A percentile compares a stretch with the other conserved stretches of the same genome.
Conservation (phyloP, 2,113 vertebrate genomes). For the Vanacampus margaritifer region DNA sequence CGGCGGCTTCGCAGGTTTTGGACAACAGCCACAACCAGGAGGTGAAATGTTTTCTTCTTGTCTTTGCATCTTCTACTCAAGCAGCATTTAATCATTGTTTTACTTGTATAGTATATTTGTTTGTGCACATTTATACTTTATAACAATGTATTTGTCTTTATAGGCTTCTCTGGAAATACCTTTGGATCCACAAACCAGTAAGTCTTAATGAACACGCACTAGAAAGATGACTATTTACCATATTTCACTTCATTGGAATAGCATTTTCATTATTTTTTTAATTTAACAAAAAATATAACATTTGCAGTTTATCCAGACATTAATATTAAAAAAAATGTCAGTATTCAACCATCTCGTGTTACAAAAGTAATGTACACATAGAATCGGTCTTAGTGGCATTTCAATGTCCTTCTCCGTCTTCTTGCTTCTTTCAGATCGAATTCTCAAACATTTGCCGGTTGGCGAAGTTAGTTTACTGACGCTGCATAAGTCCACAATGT, state of each 20-base stretch:
- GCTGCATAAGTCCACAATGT: constrained; percentile 9
- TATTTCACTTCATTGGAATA: neutral
- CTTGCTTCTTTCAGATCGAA: constrained; percentile 59
- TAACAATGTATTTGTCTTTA: constrained; percentile 9
- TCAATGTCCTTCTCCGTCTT: constrained; percentile 15
- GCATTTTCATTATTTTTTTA: too few relatives aligned
- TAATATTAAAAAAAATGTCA: neutral
- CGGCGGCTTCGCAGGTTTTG: constrained; percentile 83
- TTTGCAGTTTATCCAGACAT: neutral
- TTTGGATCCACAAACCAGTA: constrained; percentile 77
- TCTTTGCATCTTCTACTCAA: neutral
- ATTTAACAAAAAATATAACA: too few relatives aligned
- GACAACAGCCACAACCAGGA: constrained; percentile 66
- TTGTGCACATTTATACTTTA: neutral
- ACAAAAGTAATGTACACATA: neutral
- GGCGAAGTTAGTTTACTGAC: constrained; percentile 70
- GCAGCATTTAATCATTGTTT: neutral
- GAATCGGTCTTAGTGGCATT: neutral
- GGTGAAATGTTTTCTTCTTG: constrained; percentile 35
- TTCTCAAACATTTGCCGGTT: constrained; percentile 67
- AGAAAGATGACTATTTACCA: neutral
- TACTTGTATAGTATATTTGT: neutral
- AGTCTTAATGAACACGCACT: constrained; percentile 43
- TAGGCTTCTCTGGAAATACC: constrained; percentile 66
- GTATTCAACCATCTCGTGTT: too few relatives aligned